These are phyloP conservation scores for Siphonodentalium dalli DNA, from an alignment of 2,888 invertebrate genomes.

Conservation along the genomic window DNA sequence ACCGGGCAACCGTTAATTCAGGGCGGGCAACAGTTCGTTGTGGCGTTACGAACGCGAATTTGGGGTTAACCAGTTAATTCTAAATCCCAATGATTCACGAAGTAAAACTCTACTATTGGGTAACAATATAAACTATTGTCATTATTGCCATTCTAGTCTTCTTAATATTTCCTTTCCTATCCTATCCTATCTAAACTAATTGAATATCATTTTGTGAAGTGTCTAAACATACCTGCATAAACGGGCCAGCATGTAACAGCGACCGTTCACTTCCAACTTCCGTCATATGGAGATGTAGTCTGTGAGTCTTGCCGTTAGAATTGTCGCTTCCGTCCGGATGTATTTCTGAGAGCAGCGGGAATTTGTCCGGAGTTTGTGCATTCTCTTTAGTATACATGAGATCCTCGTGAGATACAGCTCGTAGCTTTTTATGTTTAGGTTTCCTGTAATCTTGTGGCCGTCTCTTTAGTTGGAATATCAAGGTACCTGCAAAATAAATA, in stretches of 20 bases:
- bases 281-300: conserved; percentile 73
- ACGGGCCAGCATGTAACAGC: conserved; percentile 54
- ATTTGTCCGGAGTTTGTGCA: conserved; percentile 46
- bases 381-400: conserved; percentile 39
- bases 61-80: no score
- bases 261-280: conserved; percentile 77
- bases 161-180: neutral
- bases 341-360: conserved; percentile 80
- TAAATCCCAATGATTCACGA: no score
- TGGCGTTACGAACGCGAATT: no score
- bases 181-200: no score
- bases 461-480: conserved; percentile 96
- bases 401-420: conserved; percentile 52
- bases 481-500: conserved; percentile 75
- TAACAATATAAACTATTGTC: no score
- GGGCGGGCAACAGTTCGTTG: no score
- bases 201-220: no score
- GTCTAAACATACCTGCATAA: conserved; percentile 55
- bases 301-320: conserved; percentile 68
- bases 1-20: no score
- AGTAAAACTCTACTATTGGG: no score
- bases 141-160: no score
- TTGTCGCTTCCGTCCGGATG: conserved; percentile 72
- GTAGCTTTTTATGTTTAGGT: conserved; percentile 58
- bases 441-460: conserved; percentile 90